A percentile compares a stretch with the other conserved stretches of the same genome.
Conservation (phyloP, 2,113 vertebrate genomes). For the Trogon melanurus region DNA sequence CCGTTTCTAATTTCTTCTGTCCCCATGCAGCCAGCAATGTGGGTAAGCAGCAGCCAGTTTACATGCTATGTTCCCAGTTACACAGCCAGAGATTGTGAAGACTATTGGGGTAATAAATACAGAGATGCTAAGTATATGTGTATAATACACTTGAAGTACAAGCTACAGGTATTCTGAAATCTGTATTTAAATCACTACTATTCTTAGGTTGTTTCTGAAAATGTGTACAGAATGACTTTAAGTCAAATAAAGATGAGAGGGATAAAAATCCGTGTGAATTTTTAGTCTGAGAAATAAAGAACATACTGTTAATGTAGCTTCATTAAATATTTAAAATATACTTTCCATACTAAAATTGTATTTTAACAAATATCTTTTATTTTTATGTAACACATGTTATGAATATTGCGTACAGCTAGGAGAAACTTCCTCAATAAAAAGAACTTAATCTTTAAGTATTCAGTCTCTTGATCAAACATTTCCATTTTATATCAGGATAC, state of each 20-base stretch:
- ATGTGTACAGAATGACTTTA: neutral
- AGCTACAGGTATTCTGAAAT: neutral
- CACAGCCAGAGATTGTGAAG: neutral
- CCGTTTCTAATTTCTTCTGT: neutral
- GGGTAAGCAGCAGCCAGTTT: neutral
- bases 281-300: constrained; percentile 49
- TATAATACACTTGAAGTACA: neutral
- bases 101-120: neutral
- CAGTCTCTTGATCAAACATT: constrained; percentile 35
- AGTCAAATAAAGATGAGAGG: neutral
- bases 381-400: neutral
- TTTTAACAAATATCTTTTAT: neutral
- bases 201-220: neutral
- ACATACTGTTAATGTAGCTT: neutral
- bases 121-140: neutral
- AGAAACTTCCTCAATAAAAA: constrained; percentile 18
- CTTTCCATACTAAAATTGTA: neutral
- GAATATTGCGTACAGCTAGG: neutral
- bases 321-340: constrained; percentile 62
- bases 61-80: neutral
- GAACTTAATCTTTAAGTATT: neutral
- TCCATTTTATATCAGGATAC: constrained; percentile 24
- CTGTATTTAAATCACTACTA: neutral
- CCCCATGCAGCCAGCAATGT: neutral
- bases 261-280: constrained; percentile 13